Percentiles rank a stretch among this genome's conserved stretches.
Evolutionary conservation across 2,797 vertebrate species (phyloP).

Genomic region (Perodicticus potto): DNA sequence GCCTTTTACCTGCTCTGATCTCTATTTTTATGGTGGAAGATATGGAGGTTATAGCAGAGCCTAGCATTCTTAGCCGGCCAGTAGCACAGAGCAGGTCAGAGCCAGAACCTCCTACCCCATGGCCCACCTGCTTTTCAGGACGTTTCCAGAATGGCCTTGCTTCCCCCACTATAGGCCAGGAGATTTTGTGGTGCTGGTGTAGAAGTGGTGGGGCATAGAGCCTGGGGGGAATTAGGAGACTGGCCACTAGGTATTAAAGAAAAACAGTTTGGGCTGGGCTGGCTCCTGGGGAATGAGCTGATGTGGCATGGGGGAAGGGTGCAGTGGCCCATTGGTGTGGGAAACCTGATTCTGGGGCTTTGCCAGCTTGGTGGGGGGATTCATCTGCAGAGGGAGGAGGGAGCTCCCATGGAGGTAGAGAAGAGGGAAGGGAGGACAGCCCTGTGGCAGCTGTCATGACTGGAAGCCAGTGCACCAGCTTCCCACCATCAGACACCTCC

Average conservation of each 20-base stretch:
- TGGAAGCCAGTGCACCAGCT: no score
- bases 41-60: neutral
- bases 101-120: neutral
- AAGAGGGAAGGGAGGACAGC: neutral
- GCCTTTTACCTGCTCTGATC: neutral
- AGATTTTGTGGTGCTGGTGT: neutral
- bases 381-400: neutral
- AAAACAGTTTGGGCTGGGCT: neutral
- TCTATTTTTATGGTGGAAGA: neutral
- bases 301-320: neutral
- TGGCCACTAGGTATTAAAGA: neutral
- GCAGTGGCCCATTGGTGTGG: rapidly evolving
- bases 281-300: no score
- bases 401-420: rapidly evolving
- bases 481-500: neutral
- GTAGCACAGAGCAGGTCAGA: neutral
- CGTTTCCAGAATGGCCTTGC: no score
- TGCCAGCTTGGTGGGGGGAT: no score
- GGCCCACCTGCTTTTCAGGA: neutral
- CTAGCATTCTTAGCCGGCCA: neutral
- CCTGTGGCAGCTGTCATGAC: neutral
- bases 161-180: neutral
- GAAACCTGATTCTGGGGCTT: neutral
- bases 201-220: neutral
- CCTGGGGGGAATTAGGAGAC: neutral